Conservation (phyloP, 2,113 vertebrate species). For the Ciconia stormi region DNA sequence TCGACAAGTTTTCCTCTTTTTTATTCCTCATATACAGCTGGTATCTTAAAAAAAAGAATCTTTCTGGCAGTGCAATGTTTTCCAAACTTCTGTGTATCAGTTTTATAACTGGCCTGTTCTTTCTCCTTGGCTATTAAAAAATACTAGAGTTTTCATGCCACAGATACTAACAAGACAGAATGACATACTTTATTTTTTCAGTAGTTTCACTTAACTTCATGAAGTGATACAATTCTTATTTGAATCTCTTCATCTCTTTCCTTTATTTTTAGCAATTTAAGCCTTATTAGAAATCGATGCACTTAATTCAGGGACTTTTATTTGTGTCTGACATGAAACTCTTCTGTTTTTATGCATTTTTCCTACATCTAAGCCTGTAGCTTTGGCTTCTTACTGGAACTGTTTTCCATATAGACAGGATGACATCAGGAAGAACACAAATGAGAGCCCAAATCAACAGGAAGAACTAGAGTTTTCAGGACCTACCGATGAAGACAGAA, state of each 20-base stretch:
- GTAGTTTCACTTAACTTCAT: neutral
- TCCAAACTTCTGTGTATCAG: neutral
- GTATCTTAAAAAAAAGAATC: neutral
- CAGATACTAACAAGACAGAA: neutral
- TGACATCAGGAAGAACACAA: neutral
- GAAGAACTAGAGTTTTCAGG: neutral
- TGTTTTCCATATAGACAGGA: neutral
- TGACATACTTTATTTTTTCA: neutral
- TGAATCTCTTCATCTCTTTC: neutral
- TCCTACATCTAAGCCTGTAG: neutral
- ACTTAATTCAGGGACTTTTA: neutral
- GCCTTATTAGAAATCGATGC: rapidly evolving
- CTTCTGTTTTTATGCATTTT: neutral
- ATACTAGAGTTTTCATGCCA: neutral
- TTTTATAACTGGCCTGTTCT: neutral
- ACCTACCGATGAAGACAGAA: rapidly evolving
- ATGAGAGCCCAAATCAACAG: neutral
- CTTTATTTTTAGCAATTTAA: neutral
- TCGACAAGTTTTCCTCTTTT: neutral
- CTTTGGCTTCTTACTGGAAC: neutral
- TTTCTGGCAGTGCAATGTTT: neutral
- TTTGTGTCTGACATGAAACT: neutral
- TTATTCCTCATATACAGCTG: neutral
- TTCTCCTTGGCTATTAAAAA: neutral
- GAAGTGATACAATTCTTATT: neutral